A percentile compares a stretch with the other conserved stretches of the same genome.
phyloP scores from a whole-genome alignment of 2,113 vertebrate species.

The Strix uralensis region DNA sequence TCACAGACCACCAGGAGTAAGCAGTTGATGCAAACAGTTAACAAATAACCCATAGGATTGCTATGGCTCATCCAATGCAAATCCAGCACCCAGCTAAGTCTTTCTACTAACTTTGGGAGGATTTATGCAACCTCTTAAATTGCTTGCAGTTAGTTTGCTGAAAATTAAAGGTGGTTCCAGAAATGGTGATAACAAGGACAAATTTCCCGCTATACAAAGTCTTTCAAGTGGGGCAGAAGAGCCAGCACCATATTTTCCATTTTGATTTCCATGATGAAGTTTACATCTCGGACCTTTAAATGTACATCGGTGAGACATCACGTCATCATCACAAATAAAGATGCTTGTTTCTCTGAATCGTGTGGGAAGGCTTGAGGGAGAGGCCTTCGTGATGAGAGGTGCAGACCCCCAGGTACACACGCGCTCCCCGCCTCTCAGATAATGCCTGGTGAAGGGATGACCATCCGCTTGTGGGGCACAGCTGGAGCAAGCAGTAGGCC shows the following conservation, averaged over 20 bases:
- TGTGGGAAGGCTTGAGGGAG: background rate
- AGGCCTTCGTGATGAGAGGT: background rate
- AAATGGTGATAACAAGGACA: background rate
- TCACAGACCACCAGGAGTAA: background rate
- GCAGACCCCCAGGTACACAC: accelerated
- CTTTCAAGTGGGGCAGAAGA: background rate
- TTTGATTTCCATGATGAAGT: background rate
- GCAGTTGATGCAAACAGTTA: background rate
- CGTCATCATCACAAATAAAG: background rate
- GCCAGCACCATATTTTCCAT: background rate
- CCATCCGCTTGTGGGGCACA: background rate
- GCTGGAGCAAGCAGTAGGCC: background rate
- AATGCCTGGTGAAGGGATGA: background rate
- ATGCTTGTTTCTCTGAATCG: background rate
- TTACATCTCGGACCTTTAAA: background rate
- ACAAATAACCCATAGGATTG: background rate
- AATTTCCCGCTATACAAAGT: background rate
- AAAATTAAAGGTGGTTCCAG: background rate
- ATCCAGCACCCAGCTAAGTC: background rate
- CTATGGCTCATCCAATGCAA: background rate
- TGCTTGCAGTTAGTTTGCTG: background rate
- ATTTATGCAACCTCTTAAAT: background rate
- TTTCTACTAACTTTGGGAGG: background rate
- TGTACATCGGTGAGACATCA: background rate
- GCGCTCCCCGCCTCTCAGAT: accelerated